These are phyloP conservation scores for Orchestes rusci DNA, from an alignment of 2,888 invertebrate genomes.

Conservation along the genomic window DNA sequence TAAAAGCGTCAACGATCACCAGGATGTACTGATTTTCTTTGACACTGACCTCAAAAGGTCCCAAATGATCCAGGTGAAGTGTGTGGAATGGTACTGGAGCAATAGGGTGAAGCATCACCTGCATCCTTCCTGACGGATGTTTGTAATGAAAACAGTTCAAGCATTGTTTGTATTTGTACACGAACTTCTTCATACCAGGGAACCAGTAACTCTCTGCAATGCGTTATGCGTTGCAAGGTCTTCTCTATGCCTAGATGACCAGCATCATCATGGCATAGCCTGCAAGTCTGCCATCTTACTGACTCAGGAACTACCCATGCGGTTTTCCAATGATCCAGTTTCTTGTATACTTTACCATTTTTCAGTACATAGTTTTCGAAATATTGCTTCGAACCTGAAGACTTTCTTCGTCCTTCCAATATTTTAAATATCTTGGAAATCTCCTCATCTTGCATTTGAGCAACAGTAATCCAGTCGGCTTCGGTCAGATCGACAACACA, in stretches of 20 bases:
- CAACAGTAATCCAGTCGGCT: constrained; percentile 1
- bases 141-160: constrained; percentile 15
- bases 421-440: background rate
- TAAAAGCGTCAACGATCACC: constrained; percentile 9
- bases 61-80: constrained; percentile 9
- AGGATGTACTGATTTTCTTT: constrained; percentile 1
- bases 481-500: background rate
- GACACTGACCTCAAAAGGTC: background rate
- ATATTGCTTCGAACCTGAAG: background rate
- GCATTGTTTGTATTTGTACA: constrained; percentile 3
- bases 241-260: constrained; percentile 10
- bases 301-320: constrained; percentile 37
- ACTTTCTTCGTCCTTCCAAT: background rate
- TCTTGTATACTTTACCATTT: background rate
- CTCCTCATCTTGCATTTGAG: constrained; percentile 1
- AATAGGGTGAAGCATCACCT: constrained; percentile 17
- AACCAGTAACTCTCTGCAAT: constrained; percentile 21
- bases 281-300: constrained; percentile 24
- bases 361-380: background rate
- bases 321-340: too few species aligned
- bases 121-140: constrained; percentile 6
- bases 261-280: background rate
- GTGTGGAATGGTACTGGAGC: constrained; percentile 11
- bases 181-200: constrained; percentile 17
- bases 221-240: background rate